Percentiles rank a stretch among this genome's conserved stretches.
These are phyloP conservation scores for Holacanthus passer DNA, from an alignment of 2,113 vertebrate species.

Conservation along the genomic window DNA sequence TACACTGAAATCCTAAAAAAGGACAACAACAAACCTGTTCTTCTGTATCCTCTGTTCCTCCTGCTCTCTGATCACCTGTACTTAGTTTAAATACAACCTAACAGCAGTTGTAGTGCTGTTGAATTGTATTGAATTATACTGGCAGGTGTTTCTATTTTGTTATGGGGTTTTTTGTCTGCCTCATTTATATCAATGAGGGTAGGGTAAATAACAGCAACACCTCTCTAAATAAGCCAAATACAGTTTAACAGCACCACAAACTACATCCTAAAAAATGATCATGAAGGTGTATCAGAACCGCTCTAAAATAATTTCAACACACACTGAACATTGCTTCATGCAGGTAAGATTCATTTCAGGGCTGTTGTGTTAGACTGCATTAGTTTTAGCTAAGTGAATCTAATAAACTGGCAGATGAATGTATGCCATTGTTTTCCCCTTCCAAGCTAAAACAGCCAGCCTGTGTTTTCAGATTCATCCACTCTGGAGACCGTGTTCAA, in stretches of 20 bases:
- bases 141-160: background rate
- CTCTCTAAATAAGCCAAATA: background rate
- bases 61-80: background rate
- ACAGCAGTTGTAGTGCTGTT: background rate
- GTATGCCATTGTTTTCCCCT: background rate
- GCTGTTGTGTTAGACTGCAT: background rate
- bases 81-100: background rate
- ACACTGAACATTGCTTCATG: background rate
- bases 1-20: background rate
- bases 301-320: background rate
- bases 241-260: background rate
- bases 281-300: background rate
- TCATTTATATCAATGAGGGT: background rate
- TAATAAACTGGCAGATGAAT: background rate
- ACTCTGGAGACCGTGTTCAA: background rate
- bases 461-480: background rate
- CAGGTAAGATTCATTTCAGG: background rate
- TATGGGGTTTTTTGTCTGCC: background rate
- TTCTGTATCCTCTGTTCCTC: background rate
- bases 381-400: background rate
- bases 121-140: background rate
- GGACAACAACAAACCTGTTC: background rate
- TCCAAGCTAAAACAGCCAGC: background rate
- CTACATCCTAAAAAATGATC: background rate
- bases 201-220: background rate